Conservation (phyloP, 2,113 vertebrate species). For the Hippocampus barbouri region DNA sequence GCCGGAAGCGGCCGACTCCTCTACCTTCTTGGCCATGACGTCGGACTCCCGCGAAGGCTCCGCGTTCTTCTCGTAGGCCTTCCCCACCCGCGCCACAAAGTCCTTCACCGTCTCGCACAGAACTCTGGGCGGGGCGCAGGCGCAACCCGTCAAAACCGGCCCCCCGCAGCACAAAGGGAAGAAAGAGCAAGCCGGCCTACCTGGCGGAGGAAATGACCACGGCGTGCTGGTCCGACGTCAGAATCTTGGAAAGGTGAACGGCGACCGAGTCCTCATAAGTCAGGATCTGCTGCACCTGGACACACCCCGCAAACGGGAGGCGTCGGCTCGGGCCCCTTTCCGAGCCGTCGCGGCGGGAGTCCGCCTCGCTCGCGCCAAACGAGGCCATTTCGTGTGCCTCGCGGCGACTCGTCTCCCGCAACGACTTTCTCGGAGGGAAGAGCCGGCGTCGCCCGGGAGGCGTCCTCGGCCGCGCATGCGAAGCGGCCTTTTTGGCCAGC, state of each 20-base stretch:
- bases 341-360: too few species aligned
- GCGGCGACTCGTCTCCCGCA: too few species aligned
- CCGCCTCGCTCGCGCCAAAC: too few species aligned
- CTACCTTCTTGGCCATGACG: conserved; percentile 93
- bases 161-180: neutral
- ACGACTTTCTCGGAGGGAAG: too few species aligned
- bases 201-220: conserved; percentile 97
- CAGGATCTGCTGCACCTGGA: conserved; percentile 91
- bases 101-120: conserved; percentile 98
- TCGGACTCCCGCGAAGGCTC: conserved; percentile 90
- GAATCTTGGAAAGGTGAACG: conserved; percentile 92
- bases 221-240: conserved; percentile 95
- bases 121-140: conserved; percentile 70
- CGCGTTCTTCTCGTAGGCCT: conserved; percentile 88
- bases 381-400: too few species aligned
- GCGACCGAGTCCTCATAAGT: conserved; percentile 96
- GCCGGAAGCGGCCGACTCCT: neutral
- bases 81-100: conserved; percentile 93
- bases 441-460: too few species aligned
- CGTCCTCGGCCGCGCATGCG: too few species aligned
- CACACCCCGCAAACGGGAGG: too few species aligned
- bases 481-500: too few species aligned
- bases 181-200: conserved; percentile 60
- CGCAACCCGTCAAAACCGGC: neutral
- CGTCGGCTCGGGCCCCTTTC: too few species aligned